Base-by-base conservation (phyloP, 2,797 vertebrate species). In the Enteromius afrohamiltoni region DNA sequence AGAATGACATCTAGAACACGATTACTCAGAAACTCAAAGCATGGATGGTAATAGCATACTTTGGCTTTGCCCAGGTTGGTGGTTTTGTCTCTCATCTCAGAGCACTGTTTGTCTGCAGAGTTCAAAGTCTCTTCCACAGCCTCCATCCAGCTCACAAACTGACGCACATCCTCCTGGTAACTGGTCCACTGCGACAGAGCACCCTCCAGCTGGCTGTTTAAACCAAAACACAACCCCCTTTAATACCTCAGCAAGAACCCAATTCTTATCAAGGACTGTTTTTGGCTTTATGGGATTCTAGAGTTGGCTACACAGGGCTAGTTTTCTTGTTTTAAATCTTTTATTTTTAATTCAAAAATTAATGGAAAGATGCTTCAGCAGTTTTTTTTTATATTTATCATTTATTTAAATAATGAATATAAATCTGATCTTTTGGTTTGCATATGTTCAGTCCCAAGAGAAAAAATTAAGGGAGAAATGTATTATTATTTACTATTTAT, bases 181-280 rank as follows among this genome's bases (percentile, higher is more conserved):
- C 96, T 99, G 67, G 98, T 99, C 98, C 98, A 99, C 78, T 98
- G 97, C 0, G 96, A 98, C 31, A 99, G 95, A 42, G 97, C 96
- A 1, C 96, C 97, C 92, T 99, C 98, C 53, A 99, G 91, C 87
- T 97, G 97, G 89, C 98, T 99, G 94, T 71, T 91, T 2, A 51
- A 77, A 74, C 23, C 58, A 34, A 79, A 73, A 81, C 51, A 83
- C 65, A 79, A 47, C 5, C 68, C 1, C 1, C 21, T 69, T 74
- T 40, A 17, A 31, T 34, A 42, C 13, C 16, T 31, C n/a, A 42
- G 31, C 11, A 42, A 58, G 14, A 58, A 5, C 13, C 4, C 3
- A 8, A 7, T 77, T 62, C 26, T 42, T 26, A 42, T 23, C 13
- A 40, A 29, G 2, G 3, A 69, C 40, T 23, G 7, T 29, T 71